phyloP scores from a whole-genome alignment of 2,113 vertebrate genomes.

The Phoxinus phoxinus region DNA sequence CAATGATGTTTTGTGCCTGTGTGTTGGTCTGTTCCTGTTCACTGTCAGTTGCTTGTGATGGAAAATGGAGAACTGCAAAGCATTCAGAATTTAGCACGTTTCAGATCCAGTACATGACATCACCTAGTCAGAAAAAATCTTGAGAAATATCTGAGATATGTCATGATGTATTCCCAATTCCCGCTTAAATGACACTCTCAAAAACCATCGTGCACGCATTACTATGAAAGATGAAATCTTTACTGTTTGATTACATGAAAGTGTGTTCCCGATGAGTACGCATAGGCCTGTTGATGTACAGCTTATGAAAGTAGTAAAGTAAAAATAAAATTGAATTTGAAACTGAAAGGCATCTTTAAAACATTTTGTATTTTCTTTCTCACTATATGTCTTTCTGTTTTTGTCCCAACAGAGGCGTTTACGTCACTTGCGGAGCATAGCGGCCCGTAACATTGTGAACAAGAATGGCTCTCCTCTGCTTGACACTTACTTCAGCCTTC shows the following conservation, averaged over 20 bases:
- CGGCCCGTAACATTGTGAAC: constrained; percentile 93
- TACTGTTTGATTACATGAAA: background rate
- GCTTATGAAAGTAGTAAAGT: background rate
- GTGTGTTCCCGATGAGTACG: background rate
- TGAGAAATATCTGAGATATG: background rate
- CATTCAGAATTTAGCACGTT: background rate
- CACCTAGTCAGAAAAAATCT: background rate
- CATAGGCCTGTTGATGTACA: background rate
- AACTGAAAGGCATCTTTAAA: background rate
- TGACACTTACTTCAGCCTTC: constrained; percentile 96
- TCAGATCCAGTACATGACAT: background rate
- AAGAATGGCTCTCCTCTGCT: constrained; percentile 91
- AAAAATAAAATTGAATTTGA: background rate
- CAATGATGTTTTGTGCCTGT: constrained; percentile 42
- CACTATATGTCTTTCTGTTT: background rate
- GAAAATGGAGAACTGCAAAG: background rate
- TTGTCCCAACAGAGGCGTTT: constrained; percentile 84
- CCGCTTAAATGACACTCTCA: background rate
- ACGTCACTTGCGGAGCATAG: constrained; percentile 93
- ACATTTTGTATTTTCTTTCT: background rate
- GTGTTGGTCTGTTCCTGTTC: background rate
- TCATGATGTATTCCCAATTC: background rate
- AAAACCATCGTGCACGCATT: background rate
- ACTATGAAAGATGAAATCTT: background rate
- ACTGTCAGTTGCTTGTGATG: constrained; percentile 1